Evolutionary conservation across 35 echinoderm and acorn worm species (phyloP).

Genomic region (Patiria miniata): DNA sequence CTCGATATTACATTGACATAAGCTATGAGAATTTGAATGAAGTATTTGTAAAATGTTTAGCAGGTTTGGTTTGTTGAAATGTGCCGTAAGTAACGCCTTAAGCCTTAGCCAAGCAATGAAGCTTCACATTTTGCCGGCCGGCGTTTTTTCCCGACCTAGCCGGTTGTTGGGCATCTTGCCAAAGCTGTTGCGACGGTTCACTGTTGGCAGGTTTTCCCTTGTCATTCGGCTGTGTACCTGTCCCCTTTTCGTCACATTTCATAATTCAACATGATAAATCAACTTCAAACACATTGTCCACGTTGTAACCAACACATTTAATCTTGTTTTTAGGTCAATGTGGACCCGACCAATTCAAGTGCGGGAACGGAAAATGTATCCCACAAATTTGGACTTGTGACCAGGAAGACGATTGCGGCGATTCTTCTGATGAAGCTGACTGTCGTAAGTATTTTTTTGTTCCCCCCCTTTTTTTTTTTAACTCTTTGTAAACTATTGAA

Average conservation of each 20-base stretch:
- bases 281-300: neutral
- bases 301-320: neutral
- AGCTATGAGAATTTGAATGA: too few relatives aligned
- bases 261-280: neutral
- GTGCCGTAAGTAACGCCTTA: too few relatives aligned
- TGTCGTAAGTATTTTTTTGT: slow-evolving; percentile 75
- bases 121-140: neutral
- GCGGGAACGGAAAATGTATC: slow-evolving; percentile 80
- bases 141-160: neutral
- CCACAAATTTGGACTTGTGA: slow-evolving; percentile 73
- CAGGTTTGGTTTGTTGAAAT: too few relatives aligned
- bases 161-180: neutral
- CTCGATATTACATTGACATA: too few relatives aligned
- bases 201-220: neutral
- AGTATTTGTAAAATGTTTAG: too few relatives aligned
- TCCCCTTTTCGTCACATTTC: neutral
- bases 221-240: neutral
- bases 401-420: slow-evolving; percentile 89
- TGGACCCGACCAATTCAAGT: slow-evolving; percentile 63
- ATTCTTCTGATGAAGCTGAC: slow-evolving; percentile 58
- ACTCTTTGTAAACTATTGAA: too few relatives aligned
- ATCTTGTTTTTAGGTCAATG: slow-evolving; percentile 41
- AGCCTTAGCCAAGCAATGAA: too few relatives aligned
- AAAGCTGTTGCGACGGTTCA: neutral
- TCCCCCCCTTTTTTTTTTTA: too few relatives aligned